Conservation (phyloP, 2,888 invertebrate genomes). For the Chromoteleia sp. region DNA sequence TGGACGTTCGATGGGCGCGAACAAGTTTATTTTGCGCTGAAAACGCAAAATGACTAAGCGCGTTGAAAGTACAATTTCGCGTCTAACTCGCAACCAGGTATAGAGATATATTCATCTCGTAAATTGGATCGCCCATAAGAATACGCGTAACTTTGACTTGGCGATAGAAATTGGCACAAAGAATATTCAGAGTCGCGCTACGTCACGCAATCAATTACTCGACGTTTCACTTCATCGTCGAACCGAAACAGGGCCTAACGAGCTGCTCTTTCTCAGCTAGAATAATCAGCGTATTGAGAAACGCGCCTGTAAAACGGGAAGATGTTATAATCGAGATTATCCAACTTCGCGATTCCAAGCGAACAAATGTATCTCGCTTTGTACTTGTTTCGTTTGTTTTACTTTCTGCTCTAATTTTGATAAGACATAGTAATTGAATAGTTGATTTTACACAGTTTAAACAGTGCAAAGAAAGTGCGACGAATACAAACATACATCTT, state of each 20-base stretch:
- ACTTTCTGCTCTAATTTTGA: slow-evolving; percentile 3
- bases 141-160: slow-evolving; percentile 52
- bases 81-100: slow-evolving; percentile 29
- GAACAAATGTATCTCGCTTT: slow-evolving; percentile 26
- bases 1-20: slow-evolving; percentile 19
- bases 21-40: slow-evolving; percentile 35
- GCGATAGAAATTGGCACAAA: slow-evolving; percentile 60
- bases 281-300: slow-evolving; percentile 65
- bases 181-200: slow-evolving; percentile 45
- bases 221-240: slow-evolving; percentile 57
- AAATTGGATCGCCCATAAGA: slow-evolving; percentile 64
- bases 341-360: slow-evolving; percentile 7
- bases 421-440: neutral
- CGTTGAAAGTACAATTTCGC: slow-evolving; percentile 29
- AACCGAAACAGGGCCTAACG: slow-evolving; percentile 59
- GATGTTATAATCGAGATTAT: slow-evolving; percentile 51
- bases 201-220: slow-evolving; percentile 62
- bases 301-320: slow-evolving; percentile 56
- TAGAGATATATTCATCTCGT: slow-evolving; percentile 46
- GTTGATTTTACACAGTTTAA: too few relatives aligned
- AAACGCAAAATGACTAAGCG: slow-evolving; percentile 48
- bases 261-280: slow-evolving; percentile 50
- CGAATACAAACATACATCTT: too few relatives aligned
- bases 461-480: too few relatives aligned
- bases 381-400: neutral